These are phyloP conservation scores for Sebastes steindachneri DNA, from an alignment of 2,797 vertebrate genomes.

Conservation along the genomic window DNA sequence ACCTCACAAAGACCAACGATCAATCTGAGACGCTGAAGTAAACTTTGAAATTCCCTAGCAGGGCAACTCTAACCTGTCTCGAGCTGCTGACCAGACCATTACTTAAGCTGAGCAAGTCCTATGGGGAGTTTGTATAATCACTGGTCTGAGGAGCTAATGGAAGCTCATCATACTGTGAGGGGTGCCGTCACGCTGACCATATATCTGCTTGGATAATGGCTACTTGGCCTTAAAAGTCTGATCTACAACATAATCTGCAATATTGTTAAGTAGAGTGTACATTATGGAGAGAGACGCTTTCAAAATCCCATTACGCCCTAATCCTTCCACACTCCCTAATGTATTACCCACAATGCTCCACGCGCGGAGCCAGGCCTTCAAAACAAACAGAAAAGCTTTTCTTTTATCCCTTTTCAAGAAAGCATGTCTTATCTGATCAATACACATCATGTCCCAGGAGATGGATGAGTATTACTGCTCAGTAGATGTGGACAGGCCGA, in stretches of 20 bases:
- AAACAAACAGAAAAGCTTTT: slow-evolving; percentile 87
- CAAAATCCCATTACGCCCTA: slow-evolving; percentile 88
- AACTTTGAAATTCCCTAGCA: slow-evolving; percentile 70
- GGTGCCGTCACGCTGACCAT: slow-evolving; percentile 84
- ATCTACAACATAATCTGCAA: slow-evolving; percentile 88
- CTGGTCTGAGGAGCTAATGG: slow-evolving; percentile 82
- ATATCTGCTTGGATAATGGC: slow-evolving; percentile 85
- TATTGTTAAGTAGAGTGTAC: slow-evolving; percentile 87
- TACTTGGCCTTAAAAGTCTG: slow-evolving; percentile 87
- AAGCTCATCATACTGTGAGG: slow-evolving; percentile 80
- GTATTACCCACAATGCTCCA: slow-evolving; percentile 84
- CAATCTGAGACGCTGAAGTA: slow-evolving; percentile 58
- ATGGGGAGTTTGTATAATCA: slow-evolving; percentile 82
- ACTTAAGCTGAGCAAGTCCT: slow-evolving; percentile 79
- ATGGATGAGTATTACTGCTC: slow-evolving; percentile 62
- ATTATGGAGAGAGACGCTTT: slow-evolving; percentile 87
- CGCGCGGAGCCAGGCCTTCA: slow-evolving; percentile 71
- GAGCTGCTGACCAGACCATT: slow-evolving; percentile 80
- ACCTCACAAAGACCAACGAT: slow-evolving; percentile 48
- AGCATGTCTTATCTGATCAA: slow-evolving; percentile 79
- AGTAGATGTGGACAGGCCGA: slow-evolving; percentile 54
- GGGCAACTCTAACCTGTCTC: slow-evolving; percentile 65
- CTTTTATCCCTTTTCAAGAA: slow-evolving; percentile 84
- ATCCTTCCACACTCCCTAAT: slow-evolving; percentile 87
- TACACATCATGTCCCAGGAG: slow-evolving; percentile 77